Evolutionary conservation across 1,140 invertebrate species (phyloP).

Genomic region (Glomeris maerens): DNA sequence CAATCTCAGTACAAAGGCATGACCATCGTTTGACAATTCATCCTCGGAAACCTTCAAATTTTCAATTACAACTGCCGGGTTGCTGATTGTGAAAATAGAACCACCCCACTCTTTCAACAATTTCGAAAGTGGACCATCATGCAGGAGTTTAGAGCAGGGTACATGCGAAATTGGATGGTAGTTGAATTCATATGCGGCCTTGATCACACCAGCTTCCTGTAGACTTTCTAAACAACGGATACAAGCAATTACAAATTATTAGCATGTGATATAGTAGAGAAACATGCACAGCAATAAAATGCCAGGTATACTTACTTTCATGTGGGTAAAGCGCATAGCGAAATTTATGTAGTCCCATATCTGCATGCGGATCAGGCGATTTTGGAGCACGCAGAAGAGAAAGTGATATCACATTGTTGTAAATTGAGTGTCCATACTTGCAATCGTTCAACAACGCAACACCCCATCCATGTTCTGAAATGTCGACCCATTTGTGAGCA

Average conservation of each 20-base stretch:
- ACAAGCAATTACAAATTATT: background rate
- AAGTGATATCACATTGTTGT: conserved; percentile 31
- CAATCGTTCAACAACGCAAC: conserved; percentile 39
- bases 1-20: conserved; percentile 23
- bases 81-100: conserved; percentile 11
- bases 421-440: conserved; percentile 38
- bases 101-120: background rate
- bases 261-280: background rate
- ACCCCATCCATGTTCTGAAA: conserved; percentile 37
- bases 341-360: conserved; percentile 37
- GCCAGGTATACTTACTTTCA: conserved; percentile 25
- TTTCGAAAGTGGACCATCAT: background rate
- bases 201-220: conserved; percentile 31
- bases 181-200: conserved; percentile 31
- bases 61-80: conserved; percentile 27
- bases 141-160: background rate
- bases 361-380: conserved; percentile 35
- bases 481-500: conserved; percentile 38
- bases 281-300: conserved; percentile 1
- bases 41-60: conserved; percentile 27
- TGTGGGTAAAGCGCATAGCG: conserved; percentile 40
- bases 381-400: conserved; percentile 38
- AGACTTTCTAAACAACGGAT: conserved; percentile 25
- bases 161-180: conserved; percentile 19
- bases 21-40: conserved; percentile 8